Evolutionary conservation across 2,113 vertebrate genomes (phyloP), one percentile per base, ranked within the genome.

Genomic region (Apistogramma diplotaenia): DNA sequence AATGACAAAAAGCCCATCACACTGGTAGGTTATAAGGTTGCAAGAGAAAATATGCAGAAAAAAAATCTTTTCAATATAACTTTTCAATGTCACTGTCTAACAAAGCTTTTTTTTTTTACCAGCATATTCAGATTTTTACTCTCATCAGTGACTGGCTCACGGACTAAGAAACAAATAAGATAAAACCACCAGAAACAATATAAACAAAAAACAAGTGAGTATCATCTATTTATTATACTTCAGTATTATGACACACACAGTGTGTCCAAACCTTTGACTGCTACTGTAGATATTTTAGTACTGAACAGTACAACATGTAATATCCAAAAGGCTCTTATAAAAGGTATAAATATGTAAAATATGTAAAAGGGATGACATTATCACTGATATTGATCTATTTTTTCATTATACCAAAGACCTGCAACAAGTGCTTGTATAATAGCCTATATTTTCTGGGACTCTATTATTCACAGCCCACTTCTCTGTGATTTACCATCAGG

Each of bases 401-500:
- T 79, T 74, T 76, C 19, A 76, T 83, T 76, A 79, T 53, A 56
- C 29, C 35, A 85, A 80, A 82, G 76, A 76, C 31, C 46, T 76
- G 25, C 51, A 65, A 58, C 77, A 75, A 56, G 25, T 76, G 70
- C 40, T 74, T 71, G 56, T 80, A 72, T 82, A 85, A 79, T 61
- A 73, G 19, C 33, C 54, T 81, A 43, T 76, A 72, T 80, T 83
- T 85, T 83, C 25, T 49, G 46, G 21, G 62, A 74, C 61, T 59
- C 70, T 40, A 87, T 87, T 81, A 85, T 79, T 86, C 60, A 82
- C 65, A 83, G 40, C 59, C 78, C 70, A 79, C 75, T 79, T 87
- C 83, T 87, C 79, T 88, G 35, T 85, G 84, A 91, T 83, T 89
- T 85, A 77, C 71, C 70, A 59, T 81, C 55, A 56, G 55, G 59